Conservation (phyloP, 2,888 invertebrate genomes). For the Leptopilina myrica region DNA sequence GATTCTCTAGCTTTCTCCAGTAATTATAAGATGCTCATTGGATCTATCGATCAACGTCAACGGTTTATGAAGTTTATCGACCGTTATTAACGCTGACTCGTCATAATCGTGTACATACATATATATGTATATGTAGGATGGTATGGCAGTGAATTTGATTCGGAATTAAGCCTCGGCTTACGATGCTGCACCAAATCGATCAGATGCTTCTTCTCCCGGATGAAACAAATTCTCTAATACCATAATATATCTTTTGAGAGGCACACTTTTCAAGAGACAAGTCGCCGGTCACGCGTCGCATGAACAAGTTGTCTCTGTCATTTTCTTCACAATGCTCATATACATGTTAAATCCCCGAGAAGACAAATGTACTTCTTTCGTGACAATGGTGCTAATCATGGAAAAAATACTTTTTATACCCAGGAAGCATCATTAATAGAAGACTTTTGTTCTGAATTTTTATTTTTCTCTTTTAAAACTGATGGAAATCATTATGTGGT, state of each 20-base stretch:
- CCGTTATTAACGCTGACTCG: conserved; percentile 34
- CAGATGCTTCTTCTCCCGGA: conserved; percentile 11
- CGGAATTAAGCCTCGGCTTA: background rate
- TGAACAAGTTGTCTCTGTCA: conserved; percentile 34
- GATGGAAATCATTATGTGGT: background rate
- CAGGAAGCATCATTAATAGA: background rate
- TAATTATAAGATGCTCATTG: conserved; percentile 8
- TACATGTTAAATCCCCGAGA: conserved; percentile 18
- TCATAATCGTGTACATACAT: conserved; percentile 22
- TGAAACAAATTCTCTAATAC: conserved; percentile 26
- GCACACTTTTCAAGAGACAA: conserved; percentile 3
- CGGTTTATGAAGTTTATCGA: conserved; percentile 1
- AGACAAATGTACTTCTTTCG: conserved; percentile 30
- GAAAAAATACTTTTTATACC: background rate
- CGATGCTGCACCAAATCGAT: conserved; percentile 23
- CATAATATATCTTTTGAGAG: conserved; percentile 18
- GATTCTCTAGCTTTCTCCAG: conserved; percentile 2
- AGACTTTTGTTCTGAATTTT: background rate
- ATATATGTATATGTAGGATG: background rate
- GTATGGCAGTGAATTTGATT: background rate
- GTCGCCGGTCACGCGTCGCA: conserved; percentile 20
- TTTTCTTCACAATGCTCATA: conserved; percentile 16
- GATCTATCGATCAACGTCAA: conserved; percentile 32
- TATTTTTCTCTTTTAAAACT: background rate
- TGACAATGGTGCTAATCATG: conserved; percentile 9